Base-by-base conservation (phyloP, 2,113 vertebrate genomes). In the Clarias macrocephalus region DNA sequence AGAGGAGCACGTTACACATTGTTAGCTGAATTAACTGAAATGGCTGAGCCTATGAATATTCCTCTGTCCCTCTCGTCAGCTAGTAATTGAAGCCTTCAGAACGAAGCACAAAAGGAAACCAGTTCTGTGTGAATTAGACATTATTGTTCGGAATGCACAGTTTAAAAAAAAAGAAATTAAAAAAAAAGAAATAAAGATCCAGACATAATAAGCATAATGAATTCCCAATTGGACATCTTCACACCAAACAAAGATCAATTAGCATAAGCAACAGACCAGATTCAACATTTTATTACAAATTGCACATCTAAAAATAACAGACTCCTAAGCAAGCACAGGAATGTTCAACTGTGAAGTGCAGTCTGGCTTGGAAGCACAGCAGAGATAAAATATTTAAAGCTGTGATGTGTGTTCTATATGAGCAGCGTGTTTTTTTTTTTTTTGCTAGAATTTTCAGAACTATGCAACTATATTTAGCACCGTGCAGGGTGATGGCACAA, bases 21-120 rank as follows among this genome's bases (percentile, higher is more conserved):
- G 77, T 83, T 86, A 73, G 70, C 85, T 88, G 59, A 66, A 89
- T 62, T 66, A 87, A 82, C 62, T 54, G 15, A 28, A 87, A 79
- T 59, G 68, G 82, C 62, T 48, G 77, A 52, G 75, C 75, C 83
- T 66, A 90, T 90, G 85, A 88, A 88, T 89, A 87, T 85, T 88
- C 48, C 81, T 86, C 48, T 70, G 59, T 81, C 25, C 72, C 79
- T 85, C 76, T 87, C 62, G 70, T 33, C 75, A 85, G 63, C 80
- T 81, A 16, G 70, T 86, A 87, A 89, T 86, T 85, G 82, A 63
- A 87, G 75, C 86, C 82, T 82, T 59, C 73, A 28, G 83, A 85
- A 87, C 65, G 63, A 60, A 88, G 68, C 57, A 52, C 72, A 83
- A 88, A 87, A 80, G 30, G 57, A 86, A 89, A 85, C 19, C 48